These are phyloP conservation scores for Rutpela maculata DNA, from an alignment of 2,888 invertebrate genomes.

Conservation along the genomic window DNA sequence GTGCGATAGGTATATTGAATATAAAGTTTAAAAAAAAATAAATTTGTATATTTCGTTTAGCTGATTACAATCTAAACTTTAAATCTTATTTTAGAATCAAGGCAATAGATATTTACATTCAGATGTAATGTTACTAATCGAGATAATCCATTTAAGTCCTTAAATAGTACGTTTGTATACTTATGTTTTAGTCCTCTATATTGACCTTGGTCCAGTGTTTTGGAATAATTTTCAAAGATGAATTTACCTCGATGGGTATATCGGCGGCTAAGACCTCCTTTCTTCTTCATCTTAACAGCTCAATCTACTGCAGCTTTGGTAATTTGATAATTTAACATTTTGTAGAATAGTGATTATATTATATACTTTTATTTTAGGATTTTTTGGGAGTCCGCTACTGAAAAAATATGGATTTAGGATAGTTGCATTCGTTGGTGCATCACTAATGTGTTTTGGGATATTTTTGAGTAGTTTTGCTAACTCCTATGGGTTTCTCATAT, in stretches of 20 bases:
- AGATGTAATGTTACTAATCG: too few relatives aligned
- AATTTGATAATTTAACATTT: constrained; percentile 45
- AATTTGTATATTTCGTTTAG: too few relatives aligned
- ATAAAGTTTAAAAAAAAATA: too few relatives aligned
- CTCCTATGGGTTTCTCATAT: constrained; percentile 70
- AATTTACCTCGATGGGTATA: constrained; percentile 69
- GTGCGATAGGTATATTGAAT: too few relatives aligned
- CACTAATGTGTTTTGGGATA: constrained; percentile 71
- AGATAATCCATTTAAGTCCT: too few relatives aligned
- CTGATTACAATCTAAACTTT: too few relatives aligned
- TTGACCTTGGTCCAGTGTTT: constrained; percentile 72
- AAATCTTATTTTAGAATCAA: too few relatives aligned
- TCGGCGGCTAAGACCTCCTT: constrained; percentile 72
- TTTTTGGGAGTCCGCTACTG: constrained; percentile 73
- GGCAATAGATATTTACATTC: too few relatives aligned
- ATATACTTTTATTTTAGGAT: constrained; percentile 64
- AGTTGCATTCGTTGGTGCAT: constrained; percentile 71
- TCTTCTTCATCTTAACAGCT: constrained; percentile 72
- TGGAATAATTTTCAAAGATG: constrained; percentile 72
- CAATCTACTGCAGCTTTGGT: constrained; percentile 72
- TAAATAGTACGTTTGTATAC: too few relatives aligned
- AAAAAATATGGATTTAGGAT: constrained; percentile 71
- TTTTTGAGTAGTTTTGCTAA: constrained; percentile 72
- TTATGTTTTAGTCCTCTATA: constrained; percentile 68
- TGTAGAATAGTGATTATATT: neutral